A percentile compares a stretch with the other conserved stretches of the same genome.
phyloP scores from a whole-genome alignment of 2,888 invertebrate genomes.

The Crematogaster levior region DNA sequence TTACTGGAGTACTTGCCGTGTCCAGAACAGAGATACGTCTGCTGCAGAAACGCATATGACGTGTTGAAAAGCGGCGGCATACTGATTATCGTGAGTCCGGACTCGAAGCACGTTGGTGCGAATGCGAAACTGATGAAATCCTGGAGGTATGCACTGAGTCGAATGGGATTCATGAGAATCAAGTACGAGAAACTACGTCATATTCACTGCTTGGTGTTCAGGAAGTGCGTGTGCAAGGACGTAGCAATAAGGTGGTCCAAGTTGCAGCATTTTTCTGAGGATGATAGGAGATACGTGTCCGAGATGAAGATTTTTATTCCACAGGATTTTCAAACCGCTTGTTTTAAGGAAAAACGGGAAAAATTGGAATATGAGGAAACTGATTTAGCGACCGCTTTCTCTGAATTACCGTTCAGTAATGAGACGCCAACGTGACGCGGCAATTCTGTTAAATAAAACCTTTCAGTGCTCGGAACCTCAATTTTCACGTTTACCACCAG shows the following conservation, averaged over 20 bases:
- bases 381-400: slow-evolving; percentile 67
- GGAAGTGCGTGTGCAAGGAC: slow-evolving; percentile 89
- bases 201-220: slow-evolving; percentile 95
- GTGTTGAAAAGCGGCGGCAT: slow-evolving; percentile 92
- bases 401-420: slow-evolving; percentile 73
- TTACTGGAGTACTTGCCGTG: slow-evolving; percentile 96
- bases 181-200: slow-evolving; percentile 94
- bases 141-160: slow-evolving; percentile 93
- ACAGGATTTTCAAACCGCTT: slow-evolving; percentile 89
- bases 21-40: slow-evolving; percentile 90
- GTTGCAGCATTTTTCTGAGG: slow-evolving; percentile 87
- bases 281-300: slow-evolving; percentile 84
- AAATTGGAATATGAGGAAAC: slow-evolving; percentile 52
- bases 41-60: slow-evolving; percentile 92
- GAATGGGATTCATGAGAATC: slow-evolving; percentile 92
- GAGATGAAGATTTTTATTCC: slow-evolving; percentile 89
- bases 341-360: not conserved
- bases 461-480: not conserved
- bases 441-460: slow-evolving; percentile 15
- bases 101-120: slow-evolving; percentile 95
- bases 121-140: slow-evolving; percentile 94
- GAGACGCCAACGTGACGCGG: not conserved
- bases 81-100: slow-evolving; percentile 94
- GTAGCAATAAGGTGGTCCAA: slow-evolving; percentile 89
- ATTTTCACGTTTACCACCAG: not conserved